phyloP scores from a whole-genome alignment of 1,140 invertebrate genomes.

The Oncopodura yosiiana region DNA sequence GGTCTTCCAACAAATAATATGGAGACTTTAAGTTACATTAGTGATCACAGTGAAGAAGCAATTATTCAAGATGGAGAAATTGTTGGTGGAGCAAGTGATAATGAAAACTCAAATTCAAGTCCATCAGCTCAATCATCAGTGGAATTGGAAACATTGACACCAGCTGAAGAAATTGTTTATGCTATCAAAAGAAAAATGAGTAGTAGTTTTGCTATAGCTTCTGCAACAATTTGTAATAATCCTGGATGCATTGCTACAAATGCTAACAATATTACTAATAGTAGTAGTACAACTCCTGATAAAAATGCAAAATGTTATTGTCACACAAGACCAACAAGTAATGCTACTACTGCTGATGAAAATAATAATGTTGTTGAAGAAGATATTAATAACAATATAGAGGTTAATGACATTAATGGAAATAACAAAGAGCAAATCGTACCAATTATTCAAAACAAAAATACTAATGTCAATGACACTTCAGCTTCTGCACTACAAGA shows the following conservation, averaged over 20 bases:
- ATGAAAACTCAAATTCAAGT: background rate
- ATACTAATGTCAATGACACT: no score
- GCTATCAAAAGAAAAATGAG: background rate
- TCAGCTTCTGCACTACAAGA: conserved; percentile 12
- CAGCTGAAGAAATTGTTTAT: background rate
- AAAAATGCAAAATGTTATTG: background rate
- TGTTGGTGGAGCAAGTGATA: background rate
- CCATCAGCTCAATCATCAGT: background rate
- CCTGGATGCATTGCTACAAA: no score
- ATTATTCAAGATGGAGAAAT: background rate
- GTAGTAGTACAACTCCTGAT: background rate
- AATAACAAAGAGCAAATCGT: background rate
- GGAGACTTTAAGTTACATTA: conserved; percentile 22
- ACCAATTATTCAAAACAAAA: no score
- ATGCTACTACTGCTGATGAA: background rate
- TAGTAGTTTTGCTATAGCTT: background rate
- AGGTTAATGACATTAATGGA: background rate
- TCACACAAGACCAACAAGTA: no score
- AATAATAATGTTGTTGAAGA: background rate
- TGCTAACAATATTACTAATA: background rate
- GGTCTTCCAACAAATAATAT: background rate
- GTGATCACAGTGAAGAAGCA: conserved; percentile 2
- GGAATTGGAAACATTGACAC: background rate
- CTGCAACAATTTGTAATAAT: conserved; percentile 2
- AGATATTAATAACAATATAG: background rate